Percentiles rank a stretch among this genome's conserved stretches.
Conservation (phyloP, 2,113 vertebrate species). For the Toxotes jaculatrix region DNA sequence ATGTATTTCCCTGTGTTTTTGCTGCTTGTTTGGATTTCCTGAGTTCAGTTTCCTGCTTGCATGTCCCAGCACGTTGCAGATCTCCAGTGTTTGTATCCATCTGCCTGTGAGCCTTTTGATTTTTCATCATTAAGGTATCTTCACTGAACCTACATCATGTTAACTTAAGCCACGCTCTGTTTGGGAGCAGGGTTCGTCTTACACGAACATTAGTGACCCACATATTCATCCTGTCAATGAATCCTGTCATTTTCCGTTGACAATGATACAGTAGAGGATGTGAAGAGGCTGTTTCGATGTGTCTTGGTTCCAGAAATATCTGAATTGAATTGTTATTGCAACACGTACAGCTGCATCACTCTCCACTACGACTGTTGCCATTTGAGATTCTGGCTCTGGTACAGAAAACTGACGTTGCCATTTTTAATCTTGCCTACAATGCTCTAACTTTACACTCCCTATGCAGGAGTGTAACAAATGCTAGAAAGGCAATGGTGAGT, state of each 20-base stretch:
- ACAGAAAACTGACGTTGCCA: not conserved
- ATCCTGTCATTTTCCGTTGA: not conserved
- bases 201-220: not conserved
- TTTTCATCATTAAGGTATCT: not conserved
- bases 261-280: not conserved
- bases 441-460: not conserved
- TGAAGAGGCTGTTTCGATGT: not conserved
- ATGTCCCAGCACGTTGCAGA: too few relatives aligned
- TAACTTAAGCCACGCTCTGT: not conserved
- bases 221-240: not conserved
- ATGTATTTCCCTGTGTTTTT: too few relatives aligned
- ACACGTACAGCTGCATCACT: not conserved
- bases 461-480: too few relatives aligned
- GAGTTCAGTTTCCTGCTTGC: too few relatives aligned
- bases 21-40: too few relatives aligned
- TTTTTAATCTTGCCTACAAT: not conserved
- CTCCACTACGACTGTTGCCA: not conserved
- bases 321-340: too few relatives aligned
- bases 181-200: too few relatives aligned
- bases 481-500: too few relatives aligned
- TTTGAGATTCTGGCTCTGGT: not conserved
- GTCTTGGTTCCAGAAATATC: too few relatives aligned
- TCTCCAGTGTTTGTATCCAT: too few relatives aligned
- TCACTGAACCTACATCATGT: not conserved
- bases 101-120: too few relatives aligned